Evolutionary conservation across 2,797 vertebrate genomes (phyloP), one percentile per base, ranked within the genome.

Genomic region (Lagocephalus sceleratus): DNA sequence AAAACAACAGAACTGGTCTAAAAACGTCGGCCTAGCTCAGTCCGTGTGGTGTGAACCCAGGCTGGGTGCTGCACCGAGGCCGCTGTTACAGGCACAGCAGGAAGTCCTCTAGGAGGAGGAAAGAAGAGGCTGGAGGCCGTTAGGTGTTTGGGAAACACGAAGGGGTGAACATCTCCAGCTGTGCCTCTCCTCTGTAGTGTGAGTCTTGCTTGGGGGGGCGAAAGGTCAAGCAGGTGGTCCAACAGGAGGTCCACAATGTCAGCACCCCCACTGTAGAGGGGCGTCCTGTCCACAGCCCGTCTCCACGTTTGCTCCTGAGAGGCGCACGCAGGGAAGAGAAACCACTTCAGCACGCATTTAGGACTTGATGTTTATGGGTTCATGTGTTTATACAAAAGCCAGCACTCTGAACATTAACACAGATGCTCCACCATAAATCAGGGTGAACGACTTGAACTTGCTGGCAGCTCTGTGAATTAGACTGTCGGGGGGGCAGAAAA

Each of bases 161-260:
- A 26, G 15, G 21, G 5, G 8, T 2, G 2, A 39, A 23, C 1
- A n/a, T 26, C 17, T 26, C 19, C 14, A n/a, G 48, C 57, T 10
- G 68, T 80, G 94, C 96, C 93, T 93, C 91, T 90, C 21, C 57
- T 85, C 76, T 91, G 90, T 21, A 95, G 79, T 2, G 91, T 85
- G 0, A 19, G 70, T 76, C 85, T 88, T 59, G 40, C 90, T 93
- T 90, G 85, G 15, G 91, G 83, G 7, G 58, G 2, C 0, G 91
- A 90, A 71, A 97, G 81, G 15, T 94, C 92, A 53, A 95, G 81
- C 0, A n/a, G 96, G 89, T 46, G 87, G 67, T 97, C 94, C 25
- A 86, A 83, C 64, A 98, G 89, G 41, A 95, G 61, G 57, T 87
- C 51, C 16, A 94, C 87, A 2, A 93, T 40, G 6, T 88, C 81